phyloP scores from a whole-genome alignment of 92 coral and sea anemone genomes.

The Zoanthus solanderi region DNA sequence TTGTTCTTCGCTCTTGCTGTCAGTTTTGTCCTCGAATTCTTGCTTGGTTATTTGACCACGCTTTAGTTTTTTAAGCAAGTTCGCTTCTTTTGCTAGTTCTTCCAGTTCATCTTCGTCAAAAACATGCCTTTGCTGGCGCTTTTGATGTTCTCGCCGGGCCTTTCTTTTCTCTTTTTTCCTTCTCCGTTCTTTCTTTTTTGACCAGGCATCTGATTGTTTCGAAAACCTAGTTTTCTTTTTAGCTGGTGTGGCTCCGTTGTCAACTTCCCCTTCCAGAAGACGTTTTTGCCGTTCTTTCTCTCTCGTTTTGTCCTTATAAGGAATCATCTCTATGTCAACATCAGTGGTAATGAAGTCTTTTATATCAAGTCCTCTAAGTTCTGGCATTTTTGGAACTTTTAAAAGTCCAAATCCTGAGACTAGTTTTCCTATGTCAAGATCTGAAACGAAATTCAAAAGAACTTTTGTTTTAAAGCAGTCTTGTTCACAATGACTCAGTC shows the following conservation, averaged over 20 bases:
- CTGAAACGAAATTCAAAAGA: slow-evolving; percentile 46
- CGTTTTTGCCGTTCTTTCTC: slow-evolving; percentile 85
- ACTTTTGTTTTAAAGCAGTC: not conserved
- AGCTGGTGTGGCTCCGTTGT: not conserved
- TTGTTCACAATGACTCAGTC: too few relatives aligned
- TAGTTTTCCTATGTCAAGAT: slow-evolving; percentile 89
- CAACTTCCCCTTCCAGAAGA: slow-evolving; percentile 47
- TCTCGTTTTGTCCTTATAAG: slow-evolving; percentile 81
- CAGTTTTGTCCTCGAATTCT: slow-evolving; percentile 74
- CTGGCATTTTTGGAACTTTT: slow-evolving; percentile 92
- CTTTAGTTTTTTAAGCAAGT: slow-evolving; percentile 87
- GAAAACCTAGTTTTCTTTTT: slow-evolving; percentile 55
- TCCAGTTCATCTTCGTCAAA: slow-evolving; percentile 84
- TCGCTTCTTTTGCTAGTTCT: slow-evolving; percentile 86
- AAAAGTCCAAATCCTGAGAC: slow-evolving; percentile 94
- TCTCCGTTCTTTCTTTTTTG: slow-evolving; percentile 77
- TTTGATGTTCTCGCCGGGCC: slow-evolving; percentile 72
- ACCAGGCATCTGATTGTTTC: slow-evolving; percentile 79
- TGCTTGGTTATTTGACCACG: slow-evolving; percentile 84
- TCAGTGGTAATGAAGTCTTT: slow-evolving; percentile 75
- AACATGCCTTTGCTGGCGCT: slow-evolving; percentile 68
- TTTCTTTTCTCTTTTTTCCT: slow-evolving; percentile 81
- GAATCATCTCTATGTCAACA: slow-evolving; percentile 72
- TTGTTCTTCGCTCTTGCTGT: slow-evolving; percentile 61
- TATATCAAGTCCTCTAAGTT: slow-evolving; percentile 80